A percentile compares a stretch with the other conserved stretches of the same genome.
phyloP scores from a whole-genome alignment of 2,113 vertebrate genomes.

The Poeciliopsis occidentalis region DNA sequence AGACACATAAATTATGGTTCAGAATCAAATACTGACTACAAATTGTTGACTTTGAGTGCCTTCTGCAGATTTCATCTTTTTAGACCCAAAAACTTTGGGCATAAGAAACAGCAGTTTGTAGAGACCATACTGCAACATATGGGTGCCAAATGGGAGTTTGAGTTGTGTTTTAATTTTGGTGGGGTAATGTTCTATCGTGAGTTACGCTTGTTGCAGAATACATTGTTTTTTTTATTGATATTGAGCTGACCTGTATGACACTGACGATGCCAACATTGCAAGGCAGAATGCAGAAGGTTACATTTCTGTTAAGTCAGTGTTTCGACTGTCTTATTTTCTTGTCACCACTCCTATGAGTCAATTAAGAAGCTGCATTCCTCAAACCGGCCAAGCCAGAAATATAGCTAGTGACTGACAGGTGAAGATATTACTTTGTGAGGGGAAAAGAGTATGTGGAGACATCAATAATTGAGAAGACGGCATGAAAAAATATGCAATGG shows the following conservation, averaged over 20 bases:
- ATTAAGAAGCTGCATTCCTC: slow-evolving; percentile 65
- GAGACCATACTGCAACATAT: neutral
- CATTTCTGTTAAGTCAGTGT: slow-evolving; percentile 67
- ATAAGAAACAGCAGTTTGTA: neutral
- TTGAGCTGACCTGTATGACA: slow-evolving; percentile 40
- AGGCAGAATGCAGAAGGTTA: slow-evolving; percentile 61
- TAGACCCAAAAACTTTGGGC: too few species aligned
- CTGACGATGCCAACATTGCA: slow-evolving; percentile 46
- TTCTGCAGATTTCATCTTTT: neutral
- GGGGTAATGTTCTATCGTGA: slow-evolving; percentile 4
- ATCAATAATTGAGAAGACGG: slow-evolving; percentile 81
- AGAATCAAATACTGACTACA: neutral
- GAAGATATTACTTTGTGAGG: slow-evolving; percentile 9
- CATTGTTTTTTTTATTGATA: slow-evolving; percentile 30
- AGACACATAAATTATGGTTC: neutral
- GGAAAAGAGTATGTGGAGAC: slow-evolving; percentile 77
- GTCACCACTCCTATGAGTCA: slow-evolving; percentile 78
- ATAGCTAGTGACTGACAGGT: slow-evolving; percentile 81
- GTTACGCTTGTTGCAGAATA: slow-evolving; percentile 6
- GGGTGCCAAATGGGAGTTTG: neutral
- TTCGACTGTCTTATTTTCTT: slow-evolving; percentile 70
- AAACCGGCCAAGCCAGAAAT: slow-evolving; percentile 72
- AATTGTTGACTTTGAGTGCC: neutral
- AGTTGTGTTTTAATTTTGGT: neutral
- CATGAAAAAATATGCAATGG: slow-evolving; percentile 85